These are phyloP conservation scores for Xylocampa areola DNA, from an alignment of 2,888 invertebrate genomes.

Conservation along the genomic window DNA sequence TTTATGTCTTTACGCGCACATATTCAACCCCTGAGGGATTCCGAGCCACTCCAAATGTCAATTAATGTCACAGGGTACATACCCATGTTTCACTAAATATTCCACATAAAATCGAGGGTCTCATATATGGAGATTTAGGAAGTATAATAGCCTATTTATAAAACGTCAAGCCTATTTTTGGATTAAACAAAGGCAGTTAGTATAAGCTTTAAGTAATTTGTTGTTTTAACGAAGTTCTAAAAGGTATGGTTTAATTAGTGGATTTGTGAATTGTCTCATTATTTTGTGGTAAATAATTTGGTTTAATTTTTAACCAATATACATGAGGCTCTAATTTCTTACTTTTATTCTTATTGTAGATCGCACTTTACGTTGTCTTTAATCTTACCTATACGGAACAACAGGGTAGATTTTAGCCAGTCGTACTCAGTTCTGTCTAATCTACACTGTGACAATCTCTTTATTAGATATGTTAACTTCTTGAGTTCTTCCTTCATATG, in stretches of 20 bases:
- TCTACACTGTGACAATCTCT: slow-evolving; percentile 91
- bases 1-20: slow-evolving; percentile 49
- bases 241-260: slow-evolving; percentile 1
- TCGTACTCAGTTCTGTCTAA: slow-evolving; percentile 96
- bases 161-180: slow-evolving; percentile 47
- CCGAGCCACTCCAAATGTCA: slow-evolving; percentile 63
- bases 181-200: slow-evolving; percentile 43
- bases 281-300: background rate
- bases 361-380: too few species aligned
- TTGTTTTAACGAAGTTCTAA: slow-evolving; percentile 20
- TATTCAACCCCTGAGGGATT: slow-evolving; percentile 49
- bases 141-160: slow-evolving; percentile 54
- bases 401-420: slow-evolving; percentile 94
- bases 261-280: slow-evolving; percentile 5
- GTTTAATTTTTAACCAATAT: too few species aligned
- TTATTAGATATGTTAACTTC: slow-evolving; percentile 91
- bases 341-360: too few species aligned
- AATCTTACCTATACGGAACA: slow-evolving; percentile 94
- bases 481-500: slow-evolving; percentile 85
- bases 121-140: slow-evolving; percentile 47
- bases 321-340: too few species aligned
- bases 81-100: slow-evolving; percentile 62
- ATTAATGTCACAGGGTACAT: slow-evolving; percentile 66
- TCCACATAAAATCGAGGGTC: slow-evolving; percentile 46
- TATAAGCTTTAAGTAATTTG: slow-evolving; percentile 41